Evolutionary conservation across 2,113 vertebrate species (phyloP).

Genomic region (Coptodon rendalli): DNA sequence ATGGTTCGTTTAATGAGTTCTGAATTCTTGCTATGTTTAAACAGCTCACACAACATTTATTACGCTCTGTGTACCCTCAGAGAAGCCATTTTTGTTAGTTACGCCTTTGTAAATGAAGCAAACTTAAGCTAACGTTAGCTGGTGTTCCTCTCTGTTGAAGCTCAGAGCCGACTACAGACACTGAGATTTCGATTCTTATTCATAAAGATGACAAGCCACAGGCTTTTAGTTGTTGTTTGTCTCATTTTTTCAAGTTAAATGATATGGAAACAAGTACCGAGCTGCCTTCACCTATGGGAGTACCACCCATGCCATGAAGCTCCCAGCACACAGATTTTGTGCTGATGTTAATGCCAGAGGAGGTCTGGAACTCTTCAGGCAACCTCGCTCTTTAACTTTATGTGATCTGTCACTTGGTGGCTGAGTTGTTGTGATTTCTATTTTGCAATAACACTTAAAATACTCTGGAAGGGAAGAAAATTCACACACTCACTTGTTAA

Average conservation of each 20-base stretch:
- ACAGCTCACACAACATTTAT: neutral
- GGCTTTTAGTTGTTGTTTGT: neutral
- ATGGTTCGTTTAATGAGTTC: neutral
- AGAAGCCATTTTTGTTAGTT: neutral
- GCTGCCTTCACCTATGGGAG: neutral
- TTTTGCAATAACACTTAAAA: neutral
- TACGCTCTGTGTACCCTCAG: neutral
- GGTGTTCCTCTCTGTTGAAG: neutral
- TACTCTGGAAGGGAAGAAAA: accelerated
- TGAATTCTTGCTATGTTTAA: neutral
- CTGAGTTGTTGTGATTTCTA: neutral
- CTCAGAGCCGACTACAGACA: neutral
- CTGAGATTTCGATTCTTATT: neutral
- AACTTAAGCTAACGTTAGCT: neutral
- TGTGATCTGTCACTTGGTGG: neutral
- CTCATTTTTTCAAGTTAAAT: neutral
- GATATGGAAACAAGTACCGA: neutral
- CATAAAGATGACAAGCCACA: accelerated
- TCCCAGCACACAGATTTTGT: neutral
- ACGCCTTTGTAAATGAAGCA: neutral
- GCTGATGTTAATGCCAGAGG: neutral
- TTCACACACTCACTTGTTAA: neutral
- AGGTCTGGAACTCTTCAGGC: neutral
- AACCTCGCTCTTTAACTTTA: neutral
- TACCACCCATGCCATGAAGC: neutral